Evolutionary conservation across 2,113 vertebrate genomes (phyloP), one percentile per base, ranked within the genome.

Genomic region (Desmodus rotundus): DNA sequence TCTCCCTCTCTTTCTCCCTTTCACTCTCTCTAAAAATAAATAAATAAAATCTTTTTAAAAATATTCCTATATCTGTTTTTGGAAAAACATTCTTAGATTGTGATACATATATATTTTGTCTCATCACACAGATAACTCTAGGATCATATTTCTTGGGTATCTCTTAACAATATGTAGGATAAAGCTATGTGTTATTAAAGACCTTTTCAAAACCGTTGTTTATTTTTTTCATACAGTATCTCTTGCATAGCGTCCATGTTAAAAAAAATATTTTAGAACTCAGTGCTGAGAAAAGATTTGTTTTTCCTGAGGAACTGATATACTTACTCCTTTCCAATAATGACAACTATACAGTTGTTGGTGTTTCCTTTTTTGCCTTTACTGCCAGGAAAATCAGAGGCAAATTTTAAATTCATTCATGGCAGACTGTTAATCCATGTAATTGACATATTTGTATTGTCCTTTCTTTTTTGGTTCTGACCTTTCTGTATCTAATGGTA

Each of bases 281-380:
- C 31, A 80, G 22, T 89, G 73, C 74, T 94, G 73, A 95, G 95
- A 96, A 95, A 91, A 96, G 54, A 76, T 47, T 96, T 89, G 33
- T 84, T 96, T 86, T 96, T 89, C 74, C 85, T 89, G 68, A 95
- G 31, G 73, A 78, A 92, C 52, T 36, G 84, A 97, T 94, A 86
- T 11, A 68, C 45, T 88, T 91, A 95, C 1, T 95, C 58, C 67
- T 97, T 89, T 89, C 54, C 43, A 87, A 36, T 92, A 96, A 92
- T 73, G 85, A 95, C 28, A 95, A 3, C 80, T 95, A 19, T 87
- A 33, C 78, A 86, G 1, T 93, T 93, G 56, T 87, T 94, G 36
- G 31, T 93, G 63, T 90, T 96, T 92, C 52, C 47, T 61, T 89
- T 95, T 78, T 67, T 80, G 19, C 86, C 92, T 89, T 95, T 84